Evolutionary conservation across 2,888 invertebrate species (phyloP).

Genomic region (Melolontha melolontha): DNA sequence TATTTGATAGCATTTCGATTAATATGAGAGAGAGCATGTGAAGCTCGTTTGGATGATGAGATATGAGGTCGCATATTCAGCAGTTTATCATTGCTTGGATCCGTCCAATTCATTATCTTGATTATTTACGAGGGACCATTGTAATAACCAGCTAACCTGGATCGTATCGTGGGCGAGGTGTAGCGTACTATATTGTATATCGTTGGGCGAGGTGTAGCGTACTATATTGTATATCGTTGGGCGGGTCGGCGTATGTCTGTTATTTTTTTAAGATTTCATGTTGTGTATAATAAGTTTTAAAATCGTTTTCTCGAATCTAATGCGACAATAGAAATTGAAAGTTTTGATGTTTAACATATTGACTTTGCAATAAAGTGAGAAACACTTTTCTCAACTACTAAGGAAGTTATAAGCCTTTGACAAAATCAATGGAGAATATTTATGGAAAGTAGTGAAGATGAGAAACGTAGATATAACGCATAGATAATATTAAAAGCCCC

Average conservation of each 20-base stretch:
- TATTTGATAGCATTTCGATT: slow-evolving; percentile 61
- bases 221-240: slow-evolving; percentile 18
- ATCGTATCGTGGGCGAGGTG: slow-evolving; percentile 38
- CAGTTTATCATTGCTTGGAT: slow-evolving; percentile 58
- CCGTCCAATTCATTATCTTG: slow-evolving; percentile 58
- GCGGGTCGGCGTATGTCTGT: slow-evolving; percentile 3
- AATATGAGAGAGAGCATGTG: slow-evolving; percentile 63
- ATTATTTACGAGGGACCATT: slow-evolving; percentile 52
- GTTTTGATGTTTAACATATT: too few relatives aligned
- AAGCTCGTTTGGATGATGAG: slow-evolving; percentile 59
- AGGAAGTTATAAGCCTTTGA: too few relatives aligned
- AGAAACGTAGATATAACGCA: too few relatives aligned
- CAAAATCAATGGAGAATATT: too few relatives aligned
- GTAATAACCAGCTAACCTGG: slow-evolving; percentile 44
- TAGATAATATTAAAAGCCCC: too few relatives aligned
- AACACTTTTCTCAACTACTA: too few relatives aligned
- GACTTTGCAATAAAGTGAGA: too few relatives aligned
- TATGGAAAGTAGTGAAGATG: too few relatives aligned
- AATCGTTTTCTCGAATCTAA: too few relatives aligned
- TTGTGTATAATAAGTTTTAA: neutral
- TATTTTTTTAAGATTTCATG: slow-evolving; percentile 6
- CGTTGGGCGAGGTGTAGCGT: slow-evolving; percentile 31
- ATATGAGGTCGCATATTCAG: slow-evolving; percentile 55
- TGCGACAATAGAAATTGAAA: too few relatives aligned
- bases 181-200: slow-evolving; percentile 17